Conservation (phyloP, 2,888 invertebrate species). For the Antheraea assamensis region DNA sequence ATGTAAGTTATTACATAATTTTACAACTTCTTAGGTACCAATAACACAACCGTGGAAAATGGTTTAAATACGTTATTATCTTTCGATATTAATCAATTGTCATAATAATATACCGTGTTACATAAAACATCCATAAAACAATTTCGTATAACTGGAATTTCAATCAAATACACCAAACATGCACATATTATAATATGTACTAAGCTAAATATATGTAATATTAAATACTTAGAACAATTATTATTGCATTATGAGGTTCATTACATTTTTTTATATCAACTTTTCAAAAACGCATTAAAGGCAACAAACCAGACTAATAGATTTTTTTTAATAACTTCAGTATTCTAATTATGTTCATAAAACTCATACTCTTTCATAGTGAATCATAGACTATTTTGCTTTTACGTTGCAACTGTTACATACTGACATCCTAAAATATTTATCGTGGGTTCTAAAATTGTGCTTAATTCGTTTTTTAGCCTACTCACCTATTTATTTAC, state of each 20-base stretch:
- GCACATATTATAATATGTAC: neutral
- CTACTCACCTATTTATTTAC: neutral
- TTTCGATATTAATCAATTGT: neutral
- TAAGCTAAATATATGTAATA: neutral
- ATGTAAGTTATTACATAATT: neutral
- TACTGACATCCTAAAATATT: neutral
- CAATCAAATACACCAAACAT: neutral
- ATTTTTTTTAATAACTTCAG: no score
- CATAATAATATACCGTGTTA: neutral
- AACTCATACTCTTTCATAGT: no score
- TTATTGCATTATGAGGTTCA: constrained; percentile 20
- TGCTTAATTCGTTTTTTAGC: neutral
- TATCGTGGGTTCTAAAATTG: neutral
- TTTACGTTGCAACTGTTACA: no score
- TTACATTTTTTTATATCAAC: neutral
- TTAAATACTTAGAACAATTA: constrained; percentile 12
- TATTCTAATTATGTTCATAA: no score
- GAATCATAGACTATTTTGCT: no score
- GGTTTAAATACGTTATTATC: neutral
- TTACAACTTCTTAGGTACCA: neutral
- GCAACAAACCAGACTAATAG: neutral
- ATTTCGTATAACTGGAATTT: neutral
- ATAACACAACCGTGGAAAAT: constrained; percentile 6
- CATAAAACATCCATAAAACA: neutral
- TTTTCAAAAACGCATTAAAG: neutral